Base-by-base conservation (phyloP, 2,797 vertebrate species). In the Chaenodraco wilsoni region DNA sequence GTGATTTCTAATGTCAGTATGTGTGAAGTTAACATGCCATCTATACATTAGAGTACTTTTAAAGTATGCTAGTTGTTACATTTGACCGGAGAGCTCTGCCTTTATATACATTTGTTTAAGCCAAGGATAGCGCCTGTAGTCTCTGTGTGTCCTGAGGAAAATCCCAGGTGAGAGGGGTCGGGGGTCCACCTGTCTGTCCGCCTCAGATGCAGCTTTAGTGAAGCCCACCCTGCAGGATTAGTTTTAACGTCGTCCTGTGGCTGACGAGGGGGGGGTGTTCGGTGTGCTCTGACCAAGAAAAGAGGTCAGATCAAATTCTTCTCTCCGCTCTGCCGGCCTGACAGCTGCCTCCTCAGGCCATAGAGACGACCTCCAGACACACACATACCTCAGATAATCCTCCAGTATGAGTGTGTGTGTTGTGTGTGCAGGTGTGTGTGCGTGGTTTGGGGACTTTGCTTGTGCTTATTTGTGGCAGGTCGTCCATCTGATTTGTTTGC, bases 301-400 rank as follows among this genome's bases (percentile, higher is more conserved):
- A 65, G 84, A 86, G 88, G 91, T 91, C 89, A 85, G 74, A 83
- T 83, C 45, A 21, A 89, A 91, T 92, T 92, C 87, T 90, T 88
- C 41, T 65, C 33, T 76, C 23, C 75, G 63, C 4, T 54, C 19
- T 50, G 81, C 84, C 62, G 65, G 77, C 79, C 76, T 1, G 76
- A 75, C 93, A 92, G 93, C 91, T 92, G 92, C 91, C 92, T 93
- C 92, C 91, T 92, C 76, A 21, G 81, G 89, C 85, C 82, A 19
- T 74, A 46, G 75, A 83, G 84, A 65, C 69, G 70, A 92, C 89
- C 84, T 88, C 78, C 76, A 84, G 64, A 79, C 85, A 78, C 69
- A 60, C 80, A 74, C 85, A 88, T 81, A 72, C 88, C 79, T 76
- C 9, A 55, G 60, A 80, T 84, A 82, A 82, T 85, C 72, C 73